Evolutionary conservation across 2,888 invertebrate genomes (phyloP).

Genomic region (Coelinius sp.): DNA sequence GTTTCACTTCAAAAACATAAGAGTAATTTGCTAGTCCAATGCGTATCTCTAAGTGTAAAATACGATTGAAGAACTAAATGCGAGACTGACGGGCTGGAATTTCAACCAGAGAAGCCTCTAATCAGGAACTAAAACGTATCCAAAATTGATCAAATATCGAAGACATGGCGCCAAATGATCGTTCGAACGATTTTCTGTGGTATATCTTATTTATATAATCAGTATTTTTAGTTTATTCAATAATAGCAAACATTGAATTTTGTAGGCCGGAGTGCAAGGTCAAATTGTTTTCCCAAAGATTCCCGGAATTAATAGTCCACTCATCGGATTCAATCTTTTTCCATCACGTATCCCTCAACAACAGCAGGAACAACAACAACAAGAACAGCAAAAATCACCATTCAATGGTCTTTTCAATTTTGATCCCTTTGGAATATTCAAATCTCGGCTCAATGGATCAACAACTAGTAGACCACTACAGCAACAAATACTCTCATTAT

Average conservation of each 20-base stretch:
- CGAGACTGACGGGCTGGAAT: too few species aligned
- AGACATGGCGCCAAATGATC: too few species aligned
- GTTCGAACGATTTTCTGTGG: neutral
- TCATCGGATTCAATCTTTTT: constrained; percentile 38
- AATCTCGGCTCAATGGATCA: neutral
- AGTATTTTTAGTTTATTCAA: too few species aligned
- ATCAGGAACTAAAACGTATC: too few species aligned
- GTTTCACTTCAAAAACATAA: too few species aligned
- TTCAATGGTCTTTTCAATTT: neutral
- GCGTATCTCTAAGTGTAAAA: too few species aligned
- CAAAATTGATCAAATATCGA: too few species aligned
- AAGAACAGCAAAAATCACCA: neutral
- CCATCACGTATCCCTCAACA: neutral
- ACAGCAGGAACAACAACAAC: too few species aligned
- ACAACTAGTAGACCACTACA: neutral
- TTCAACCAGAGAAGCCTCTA: too few species aligned
- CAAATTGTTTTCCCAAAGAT: constrained; percentile 46
- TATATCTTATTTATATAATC: neutral
- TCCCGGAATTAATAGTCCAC: constrained; percentile 45
- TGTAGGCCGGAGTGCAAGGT: constrained; percentile 45
- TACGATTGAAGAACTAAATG: too few species aligned
- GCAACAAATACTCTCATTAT: neutral
- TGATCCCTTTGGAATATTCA: neutral
- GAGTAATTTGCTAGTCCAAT: too few species aligned
- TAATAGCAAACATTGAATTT: too few species aligned